A percentile compares a stretch with the other conserved stretches of the same genome.
These are phyloP conservation scores for Sinohyriopsis cumingii DNA, from an alignment of 2,888 invertebrate genomes.

Conservation along the genomic window DNA sequence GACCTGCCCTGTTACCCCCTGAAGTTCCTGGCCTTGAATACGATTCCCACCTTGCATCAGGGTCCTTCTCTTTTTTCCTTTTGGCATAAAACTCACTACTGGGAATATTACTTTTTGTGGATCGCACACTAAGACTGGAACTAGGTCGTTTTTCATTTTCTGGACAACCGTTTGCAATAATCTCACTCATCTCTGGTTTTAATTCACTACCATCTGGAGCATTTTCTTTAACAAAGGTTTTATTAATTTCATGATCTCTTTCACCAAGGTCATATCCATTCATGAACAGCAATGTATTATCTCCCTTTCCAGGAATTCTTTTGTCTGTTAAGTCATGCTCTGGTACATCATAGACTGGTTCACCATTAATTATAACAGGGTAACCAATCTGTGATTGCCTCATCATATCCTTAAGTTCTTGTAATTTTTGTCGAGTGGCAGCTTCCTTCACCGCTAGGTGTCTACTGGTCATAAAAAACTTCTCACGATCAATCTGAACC, in stretches of 20 bases:
- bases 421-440: conserved; percentile 63
- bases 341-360: too few species aligned
- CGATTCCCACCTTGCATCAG: conserved; percentile 44
- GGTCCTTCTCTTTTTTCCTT: conserved; percentile 39
- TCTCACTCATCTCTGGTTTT: conserved; percentile 9
- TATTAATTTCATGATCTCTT: background rate
- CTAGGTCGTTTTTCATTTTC: conserved; percentile 1
- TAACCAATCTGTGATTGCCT: conserved; percentile 12
- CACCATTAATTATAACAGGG: background rate
- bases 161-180: conserved; percentile 1
- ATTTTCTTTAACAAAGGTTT: too few species aligned
- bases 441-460: conserved; percentile 61
- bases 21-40: conserved; percentile 13
- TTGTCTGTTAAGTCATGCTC: background rate
- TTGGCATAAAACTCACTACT: conserved; percentile 42
- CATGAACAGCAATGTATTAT: conserved; percentile 5
- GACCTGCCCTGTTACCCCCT: too few species aligned
- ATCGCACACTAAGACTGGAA: conserved; percentile 11
- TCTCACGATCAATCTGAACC: conserved; percentile 51
- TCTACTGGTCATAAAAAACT: conserved; percentile 46
- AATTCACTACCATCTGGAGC: too few species aligned
- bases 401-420: conserved; percentile 60
- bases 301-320: background rate
- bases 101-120: conserved; percentile 24
- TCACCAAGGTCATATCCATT: conserved; percentile 12